These are phyloP conservation scores for Euclidia mi DNA, from an alignment of 2,888 invertebrate genomes.

Conservation along the genomic window DNA sequence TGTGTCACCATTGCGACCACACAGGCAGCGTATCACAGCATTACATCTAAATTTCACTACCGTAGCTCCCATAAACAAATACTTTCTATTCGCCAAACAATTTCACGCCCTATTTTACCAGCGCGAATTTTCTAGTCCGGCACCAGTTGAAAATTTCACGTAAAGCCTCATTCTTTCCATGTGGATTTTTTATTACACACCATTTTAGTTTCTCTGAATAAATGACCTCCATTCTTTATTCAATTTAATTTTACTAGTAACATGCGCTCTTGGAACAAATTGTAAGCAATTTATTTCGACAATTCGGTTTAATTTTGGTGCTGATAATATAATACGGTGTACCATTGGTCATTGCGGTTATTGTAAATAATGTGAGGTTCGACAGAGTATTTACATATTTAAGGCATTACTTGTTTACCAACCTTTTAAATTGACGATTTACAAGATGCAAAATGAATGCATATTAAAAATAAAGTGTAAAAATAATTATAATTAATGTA, in stretches of 20 bases:
- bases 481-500: no score
- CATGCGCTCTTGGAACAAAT: constrained; percentile 53
- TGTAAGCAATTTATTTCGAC: constrained; percentile 28
- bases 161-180: constrained; percentile 75
- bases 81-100: constrained; percentile 80
- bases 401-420: no score
- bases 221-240: constrained; percentile 79
- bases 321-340: constrained; percentile 10
- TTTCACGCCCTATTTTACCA: constrained; percentile 88
- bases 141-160: constrained; percentile 81
- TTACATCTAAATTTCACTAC: constrained; percentile 78
- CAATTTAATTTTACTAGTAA: constrained; percentile 70
- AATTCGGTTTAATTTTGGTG: constrained; percentile 24
- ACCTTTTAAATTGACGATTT: no score
- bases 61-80: constrained; percentile 84
- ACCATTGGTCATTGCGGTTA: constrained; percentile 31
- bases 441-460: no score
- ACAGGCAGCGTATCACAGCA: constrained; percentile 65
- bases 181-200: constrained; percentile 77
- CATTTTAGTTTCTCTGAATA: constrained; percentile 77
- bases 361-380: constrained; percentile 22
- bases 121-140: constrained; percentile 78
- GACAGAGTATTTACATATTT: constrained; percentile 16
- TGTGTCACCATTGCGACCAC: constrained; percentile 65
- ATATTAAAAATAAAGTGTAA: no score